Conservation (phyloP, 2,888 invertebrate species). For the Patella caerulea region DNA sequence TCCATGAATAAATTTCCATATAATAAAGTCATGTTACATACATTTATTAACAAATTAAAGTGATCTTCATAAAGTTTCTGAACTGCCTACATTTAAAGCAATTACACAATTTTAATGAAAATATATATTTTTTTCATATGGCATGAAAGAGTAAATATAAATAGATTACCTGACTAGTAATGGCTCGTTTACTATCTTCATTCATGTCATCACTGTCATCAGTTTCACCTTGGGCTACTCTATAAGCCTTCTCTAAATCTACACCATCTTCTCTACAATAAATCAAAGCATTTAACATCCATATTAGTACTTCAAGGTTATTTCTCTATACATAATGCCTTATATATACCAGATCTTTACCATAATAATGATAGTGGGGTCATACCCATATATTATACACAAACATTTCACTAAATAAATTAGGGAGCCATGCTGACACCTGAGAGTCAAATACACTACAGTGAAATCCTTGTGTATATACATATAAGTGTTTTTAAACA, state of each 20-base stretch:
- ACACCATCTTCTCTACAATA: neutral
- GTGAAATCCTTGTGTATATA: too few species aligned
- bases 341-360: neutral
- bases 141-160: neutral
- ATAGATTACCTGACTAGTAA: constrained; percentile 79
- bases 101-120: neutral
- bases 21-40: neutral
- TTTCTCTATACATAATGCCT: neutral
- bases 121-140: neutral
- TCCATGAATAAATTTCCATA: neutral
- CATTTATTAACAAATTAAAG: neutral
- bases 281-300: neutral
- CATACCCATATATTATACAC: neutral
- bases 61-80: neutral
- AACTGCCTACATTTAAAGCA: neutral
- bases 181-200: constrained; percentile 80
- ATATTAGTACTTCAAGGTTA: neutral
- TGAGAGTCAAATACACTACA: too few species aligned
- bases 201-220: constrained; percentile 59
- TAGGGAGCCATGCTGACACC: too few species aligned
- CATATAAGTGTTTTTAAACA: too few species aligned
- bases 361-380: neutral
- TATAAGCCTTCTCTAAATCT: constrained; percentile 7
- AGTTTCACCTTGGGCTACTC: constrained; percentile 43
- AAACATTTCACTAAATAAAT: too few species aligned